Conservation (phyloP, 2,888 invertebrate genomes). For the Oasisia sp. region DNA sequence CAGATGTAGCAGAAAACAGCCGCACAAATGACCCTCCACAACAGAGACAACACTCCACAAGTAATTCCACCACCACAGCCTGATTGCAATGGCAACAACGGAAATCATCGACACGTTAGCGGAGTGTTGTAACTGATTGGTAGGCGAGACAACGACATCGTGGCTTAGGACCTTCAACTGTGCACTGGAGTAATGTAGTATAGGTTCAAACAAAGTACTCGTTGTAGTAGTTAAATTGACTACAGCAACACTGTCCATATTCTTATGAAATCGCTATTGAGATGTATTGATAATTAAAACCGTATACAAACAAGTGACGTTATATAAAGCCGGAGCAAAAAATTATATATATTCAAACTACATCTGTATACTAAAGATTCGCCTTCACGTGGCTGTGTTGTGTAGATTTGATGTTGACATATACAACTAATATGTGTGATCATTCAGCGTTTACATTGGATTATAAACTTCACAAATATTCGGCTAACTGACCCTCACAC, state of each 20-base stretch:
- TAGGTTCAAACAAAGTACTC: not conserved
- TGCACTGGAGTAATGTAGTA: not conserved
- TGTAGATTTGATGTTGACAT: not conserved
- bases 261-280: not conserved
- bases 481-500: too few species aligned
- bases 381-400: too few species aligned
- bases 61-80: too few species aligned
- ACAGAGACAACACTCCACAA: too few species aligned
- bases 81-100: too few species aligned
- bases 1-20: not conserved
- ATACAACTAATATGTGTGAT: not conserved
- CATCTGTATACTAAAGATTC: too few species aligned
- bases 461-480: not conserved
- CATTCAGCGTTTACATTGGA: not conserved
- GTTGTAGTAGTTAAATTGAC: not conserved
- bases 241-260: not conserved
- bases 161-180: not conserved
- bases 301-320: too few species aligned
- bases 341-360: too few species aligned
- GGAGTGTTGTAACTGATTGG: not conserved
- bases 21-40: too few species aligned
- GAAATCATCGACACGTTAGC: too few species aligned
- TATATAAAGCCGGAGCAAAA: too few species aligned
- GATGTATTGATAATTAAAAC: too few species aligned
- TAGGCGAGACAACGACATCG: not conserved